Percentiles rank a stretch among this genome's conserved stretches.
Evolutionary conservation across 2,888 invertebrate species (phyloP).

Genomic region (Oscheius myriophilus): DNA sequence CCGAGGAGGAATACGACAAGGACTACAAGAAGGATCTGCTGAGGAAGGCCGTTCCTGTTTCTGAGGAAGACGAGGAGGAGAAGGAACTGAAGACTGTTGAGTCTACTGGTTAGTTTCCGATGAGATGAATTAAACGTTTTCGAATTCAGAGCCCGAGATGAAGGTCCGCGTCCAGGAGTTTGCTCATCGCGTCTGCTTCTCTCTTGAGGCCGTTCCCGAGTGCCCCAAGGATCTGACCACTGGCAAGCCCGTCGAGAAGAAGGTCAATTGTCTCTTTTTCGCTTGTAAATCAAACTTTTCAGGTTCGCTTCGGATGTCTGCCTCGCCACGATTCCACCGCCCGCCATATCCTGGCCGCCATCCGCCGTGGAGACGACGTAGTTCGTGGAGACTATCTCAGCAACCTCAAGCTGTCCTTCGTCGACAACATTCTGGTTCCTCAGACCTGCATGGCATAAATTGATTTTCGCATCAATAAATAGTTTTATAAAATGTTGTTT

Average conservation of each 20-base stretch:
- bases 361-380: constrained; percentile 26
- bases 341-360: constrained; percentile 40
- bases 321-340: constrained; percentile 47
- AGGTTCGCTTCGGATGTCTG: constrained; percentile 57
- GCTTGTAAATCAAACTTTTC: neutral
- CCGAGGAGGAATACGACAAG: constrained; percentile 29
- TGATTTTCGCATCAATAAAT: too few species aligned
- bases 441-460: constrained; percentile 34
- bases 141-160: constrained; percentile 56
- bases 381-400: constrained; percentile 30
- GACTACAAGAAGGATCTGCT: constrained; percentile 46
- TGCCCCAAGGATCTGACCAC: constrained; percentile 46
- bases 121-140: too few species aligned
- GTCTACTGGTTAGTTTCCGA: constrained; percentile 10
- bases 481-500: too few species aligned
- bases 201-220: constrained; percentile 52
- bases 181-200: constrained; percentile 64
- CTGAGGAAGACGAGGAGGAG: constrained; percentile 33
- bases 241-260: constrained; percentile 21
- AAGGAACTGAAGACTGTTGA: neutral
- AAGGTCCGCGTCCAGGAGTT: constrained; percentile 58
- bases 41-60: constrained; percentile 11
- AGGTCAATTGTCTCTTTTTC: constrained; percentile 23
- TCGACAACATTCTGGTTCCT: constrained; percentile 43
- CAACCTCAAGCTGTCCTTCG: constrained; percentile 40